phyloP scores from a whole-genome alignment of 30 jellyfish, hydroid and myxozoan species.

The Catostylus mosaicus region DNA sequence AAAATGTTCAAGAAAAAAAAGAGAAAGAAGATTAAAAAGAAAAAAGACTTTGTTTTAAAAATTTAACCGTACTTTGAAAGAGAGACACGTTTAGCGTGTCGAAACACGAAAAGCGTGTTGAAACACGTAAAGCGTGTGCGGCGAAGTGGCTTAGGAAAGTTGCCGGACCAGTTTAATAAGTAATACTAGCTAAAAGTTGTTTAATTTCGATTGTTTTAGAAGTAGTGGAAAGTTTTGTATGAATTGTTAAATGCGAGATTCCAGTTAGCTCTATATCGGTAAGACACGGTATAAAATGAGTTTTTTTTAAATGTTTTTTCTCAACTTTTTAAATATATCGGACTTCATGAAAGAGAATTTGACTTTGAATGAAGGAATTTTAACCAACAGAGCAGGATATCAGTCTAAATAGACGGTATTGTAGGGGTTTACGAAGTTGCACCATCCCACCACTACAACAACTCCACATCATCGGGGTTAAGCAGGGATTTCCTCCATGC shows the following conservation, averaged over 20 bases:
- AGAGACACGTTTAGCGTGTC: constrained; percentile 13
- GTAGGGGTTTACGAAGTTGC: no score
- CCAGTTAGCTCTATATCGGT: not conserved
- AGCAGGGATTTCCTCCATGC: no score
- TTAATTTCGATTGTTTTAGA: constrained; percentile 1
- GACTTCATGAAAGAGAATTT: no score
- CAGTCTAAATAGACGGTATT: no score
- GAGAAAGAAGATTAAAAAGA: constrained; percentile 1
- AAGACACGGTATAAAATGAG: constrained; percentile 6
- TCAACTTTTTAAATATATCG: not conserved
- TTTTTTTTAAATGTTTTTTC: not conserved
- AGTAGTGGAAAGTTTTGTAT: constrained; percentile 1
- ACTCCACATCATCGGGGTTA: no score
- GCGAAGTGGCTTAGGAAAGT: constrained; percentile 23
- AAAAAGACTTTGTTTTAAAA: not conserved
- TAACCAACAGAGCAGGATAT: no score
- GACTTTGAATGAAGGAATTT: no score
- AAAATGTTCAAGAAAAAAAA: not conserved
- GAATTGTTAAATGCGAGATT: not conserved
- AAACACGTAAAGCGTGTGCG: constrained; percentile 16
- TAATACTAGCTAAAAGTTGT: not conserved
- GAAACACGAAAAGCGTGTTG: constrained; percentile 17
- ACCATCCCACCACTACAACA: no score
- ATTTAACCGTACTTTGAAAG: constrained; percentile 12
- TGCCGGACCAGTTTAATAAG: constrained; percentile 22